Conservation (phyloP, 53 echinoderm and acorn worm genomes). For the Zoroaster sp. region DNA sequence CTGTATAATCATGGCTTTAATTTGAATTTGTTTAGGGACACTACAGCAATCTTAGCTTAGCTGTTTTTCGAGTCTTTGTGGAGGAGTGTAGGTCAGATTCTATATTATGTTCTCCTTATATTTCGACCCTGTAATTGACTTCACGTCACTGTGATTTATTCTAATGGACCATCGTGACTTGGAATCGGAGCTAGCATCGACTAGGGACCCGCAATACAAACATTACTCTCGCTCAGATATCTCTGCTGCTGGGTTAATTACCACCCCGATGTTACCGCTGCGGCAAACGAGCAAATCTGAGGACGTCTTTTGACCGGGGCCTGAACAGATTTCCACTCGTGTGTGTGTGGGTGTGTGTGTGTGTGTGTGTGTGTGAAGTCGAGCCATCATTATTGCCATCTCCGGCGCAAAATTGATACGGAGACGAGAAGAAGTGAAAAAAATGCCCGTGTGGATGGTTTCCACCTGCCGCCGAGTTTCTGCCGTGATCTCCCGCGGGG, state of each 20-base stretch:
- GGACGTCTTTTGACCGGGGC: not conserved
- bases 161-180: constrained; percentile 46
- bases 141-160: not conserved
- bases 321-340: not conserved
- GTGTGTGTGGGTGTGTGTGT: not conserved
- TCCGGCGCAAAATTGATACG: constrained; percentile 42
- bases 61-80: too few species aligned
- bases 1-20: too few species aligned
- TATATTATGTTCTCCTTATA: not conserved
- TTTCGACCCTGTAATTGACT: constrained; percentile 32
- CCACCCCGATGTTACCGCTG: not conserved
- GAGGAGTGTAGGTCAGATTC: not conserved
- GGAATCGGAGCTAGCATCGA: not conserved
- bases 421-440: not conserved
- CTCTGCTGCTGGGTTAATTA: constrained; percentile 1
- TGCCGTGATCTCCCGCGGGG: constrained; percentile 35
- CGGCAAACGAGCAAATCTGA: not conserved
- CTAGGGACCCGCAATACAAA: not conserved
- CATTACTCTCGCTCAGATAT: not conserved
- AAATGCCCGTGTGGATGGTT: not conserved
- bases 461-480: constrained; percentile 55
- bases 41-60: too few species aligned
- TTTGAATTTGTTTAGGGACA: too few species aligned
- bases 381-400: constrained; percentile 34
- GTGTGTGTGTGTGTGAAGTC: constrained; percentile 20